These are phyloP conservation scores for Syngnathus typhle DNA, from an alignment of 2,113 vertebrate species.

Conservation along the genomic window DNA sequence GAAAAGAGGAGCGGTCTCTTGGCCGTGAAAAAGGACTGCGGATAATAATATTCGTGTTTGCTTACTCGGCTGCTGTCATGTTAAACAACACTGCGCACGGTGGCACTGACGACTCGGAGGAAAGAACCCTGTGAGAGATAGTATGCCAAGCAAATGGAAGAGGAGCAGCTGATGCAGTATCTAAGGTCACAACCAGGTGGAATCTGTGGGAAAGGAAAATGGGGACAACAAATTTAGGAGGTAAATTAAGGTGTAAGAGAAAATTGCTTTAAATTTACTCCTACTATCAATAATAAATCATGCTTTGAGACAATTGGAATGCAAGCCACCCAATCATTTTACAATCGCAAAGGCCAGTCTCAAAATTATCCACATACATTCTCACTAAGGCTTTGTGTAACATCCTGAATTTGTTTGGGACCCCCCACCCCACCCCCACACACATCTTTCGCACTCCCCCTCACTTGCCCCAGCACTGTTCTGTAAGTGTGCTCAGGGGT, in stretches of 20 bases:
- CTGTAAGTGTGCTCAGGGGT: slow-evolving; percentile 39
- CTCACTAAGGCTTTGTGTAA: not conserved
- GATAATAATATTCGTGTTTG: slow-evolving; percentile 52
- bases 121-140: not conserved
- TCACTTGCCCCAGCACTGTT: slow-evolving; percentile 27
- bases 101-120: slow-evolving; percentile 7
- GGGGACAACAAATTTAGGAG: not conserved
- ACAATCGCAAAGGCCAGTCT: not conserved
- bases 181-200: not conserved
- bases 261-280: no score
- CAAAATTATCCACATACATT: not conserved
- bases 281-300: not conserved
- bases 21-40: slow-evolving; percentile 28
- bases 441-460: not conserved
- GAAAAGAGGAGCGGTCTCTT: slow-evolving; percentile 9
- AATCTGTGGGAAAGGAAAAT: not conserved
- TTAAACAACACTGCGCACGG: slow-evolving; percentile 31
- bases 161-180: slow-evolving; percentile 17
- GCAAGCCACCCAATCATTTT: not conserved
- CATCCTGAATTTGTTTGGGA: slow-evolving; percentile 5
- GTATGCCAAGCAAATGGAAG: slow-evolving; percentile 14
- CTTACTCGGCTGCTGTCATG: slow-evolving; percentile 38
- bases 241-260: not conserved
- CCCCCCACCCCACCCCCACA: not conserved
- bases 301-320: not conserved